Base-by-base conservation (phyloP, 2,888 invertebrate species). In the Mythimna ferrago region DNA sequence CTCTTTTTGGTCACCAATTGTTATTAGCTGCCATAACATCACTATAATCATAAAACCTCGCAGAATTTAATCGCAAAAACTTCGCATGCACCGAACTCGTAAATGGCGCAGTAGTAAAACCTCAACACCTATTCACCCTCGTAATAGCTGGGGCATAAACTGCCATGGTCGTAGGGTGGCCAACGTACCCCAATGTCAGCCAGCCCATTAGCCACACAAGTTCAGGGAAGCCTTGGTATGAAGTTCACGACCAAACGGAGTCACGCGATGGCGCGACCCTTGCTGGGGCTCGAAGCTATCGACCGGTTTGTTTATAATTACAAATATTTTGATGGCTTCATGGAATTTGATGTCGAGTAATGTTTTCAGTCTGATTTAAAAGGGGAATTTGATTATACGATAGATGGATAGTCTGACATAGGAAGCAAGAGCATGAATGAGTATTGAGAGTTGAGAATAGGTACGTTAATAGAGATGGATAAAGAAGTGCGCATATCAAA, bases 201-300 rank as follows among this genome's bases (percentile, higher is more conserved):
- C 35, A 53, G 81, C 81, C 67, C 75, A 80, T 83, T 85, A 85
- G 35, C 81, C 58, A 71, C 61, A 61, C 85, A 86, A 85, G 87
- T 86, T 86, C 85, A 85, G 73, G 72, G 76, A 53, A 78, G 66
- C 87, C 85, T 86, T 85, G 71, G 71, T 61, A 61, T 79, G 87
- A 85, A 85, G 85, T 85, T 85, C 85, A 85, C 60, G 85, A 85
- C 66, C 85, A 68, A 38, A 53, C 14, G 16, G 11, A 69, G 83
- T 78, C 87, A 85, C 86, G 87, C 86, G 75, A 87, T 66, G 58
- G 11, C 14, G 41, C 71, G 56, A 73, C 71, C 73, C 65, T 76
- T 60, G 66, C 16, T 65, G 65, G 78, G 58, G 66, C 35, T 66
- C 14, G 57, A 48, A 41, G 10, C 2, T 64, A 81, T 78, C 72